Conservation (phyloP, 1,140 invertebrate species). For the Drosophila oshimai region DNA sequence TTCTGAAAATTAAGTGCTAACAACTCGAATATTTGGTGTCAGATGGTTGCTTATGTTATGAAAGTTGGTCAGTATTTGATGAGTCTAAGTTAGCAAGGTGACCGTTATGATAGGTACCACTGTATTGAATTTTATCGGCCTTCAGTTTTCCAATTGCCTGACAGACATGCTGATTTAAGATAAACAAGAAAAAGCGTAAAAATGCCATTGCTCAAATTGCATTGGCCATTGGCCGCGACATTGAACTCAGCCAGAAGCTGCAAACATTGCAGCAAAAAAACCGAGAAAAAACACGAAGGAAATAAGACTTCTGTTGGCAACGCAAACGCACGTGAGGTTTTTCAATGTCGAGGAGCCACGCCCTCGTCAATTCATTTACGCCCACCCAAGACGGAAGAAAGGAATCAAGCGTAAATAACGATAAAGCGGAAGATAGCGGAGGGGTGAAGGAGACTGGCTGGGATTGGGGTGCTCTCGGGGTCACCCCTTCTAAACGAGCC, state of each 20-base stretch:
- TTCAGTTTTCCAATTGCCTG: slow-evolving; percentile 6
- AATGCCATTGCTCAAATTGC: slow-evolving; percentile 20
- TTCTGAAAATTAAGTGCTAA: no score
- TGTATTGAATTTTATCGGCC: slow-evolving; percentile 13
- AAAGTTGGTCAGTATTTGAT: no score
- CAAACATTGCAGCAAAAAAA: slow-evolving; percentile 24
- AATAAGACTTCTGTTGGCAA: slow-evolving; percentile 40
- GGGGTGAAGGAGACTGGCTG: slow-evolving; percentile 3
- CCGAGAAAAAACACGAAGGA: not conserved
- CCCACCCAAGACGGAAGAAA: slow-evolving; percentile 48
- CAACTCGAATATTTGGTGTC: no score
- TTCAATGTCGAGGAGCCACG: slow-evolving; percentile 46
- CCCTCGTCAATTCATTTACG: slow-evolving; percentile 13
- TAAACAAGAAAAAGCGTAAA: slow-evolving; percentile 20
- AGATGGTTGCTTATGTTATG: no score
- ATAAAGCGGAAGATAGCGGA: not conserved
- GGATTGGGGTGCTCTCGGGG: slow-evolving; percentile 28
- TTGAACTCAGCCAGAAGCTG: slow-evolving; percentile 34
- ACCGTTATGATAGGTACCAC: not conserved
- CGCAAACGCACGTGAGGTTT: slow-evolving; percentile 66
- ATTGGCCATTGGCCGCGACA: slow-evolving; percentile 10
- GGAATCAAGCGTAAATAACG: slow-evolving; percentile 42
- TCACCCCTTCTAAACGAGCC: slow-evolving; percentile 31
- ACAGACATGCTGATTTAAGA: slow-evolving; percentile 16
- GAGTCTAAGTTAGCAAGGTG: not conserved